Base-by-base conservation (phyloP, 1,140 invertebrate species). In the Samia ricini region DNA sequence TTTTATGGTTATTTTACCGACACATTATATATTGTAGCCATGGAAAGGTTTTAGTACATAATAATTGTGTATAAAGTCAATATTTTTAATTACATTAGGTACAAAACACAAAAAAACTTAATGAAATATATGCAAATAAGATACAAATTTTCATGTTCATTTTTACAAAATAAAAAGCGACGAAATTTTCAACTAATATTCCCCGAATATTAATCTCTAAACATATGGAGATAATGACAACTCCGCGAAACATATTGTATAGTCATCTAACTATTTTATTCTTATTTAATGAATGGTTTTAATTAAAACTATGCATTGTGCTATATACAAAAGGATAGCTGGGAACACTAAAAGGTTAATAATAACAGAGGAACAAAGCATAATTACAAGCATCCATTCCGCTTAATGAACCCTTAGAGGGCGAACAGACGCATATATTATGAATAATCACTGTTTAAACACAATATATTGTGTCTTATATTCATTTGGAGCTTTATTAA, bases 301-400 rank as follows among this genome's bases (percentile, higher is more conserved):
- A 36, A 36, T 36, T 36, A 36, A 36, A 36, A 36, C 10, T 5
- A 12, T 36, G 33, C 56, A 60, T 36, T 52, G 42, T 68, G 58
- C 49, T 51, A 58, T 65, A 61, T 68, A 60, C 56, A 67, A 63
- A 62, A 55, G 61, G 64, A 65, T 52, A 36, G 50, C 50, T 56
- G 62, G 68, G 62, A 63, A 57, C 71, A 77, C 72, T 69, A 80
- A 79, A 74, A 79, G 71, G 68, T 63, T 72, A 77, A 77, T 72
- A 77, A 77, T 75, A 78, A 77, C 75, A 77, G 72, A 73, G 36
- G 74, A 79, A 77, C 79, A 75, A 74, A 77, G 71, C 67, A 72
- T 83, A 87, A 88, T 88, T 84, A 88, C 71, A 61, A 61, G 57
- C 67, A 81, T 76, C 73, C 76, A 74, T 77, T 73, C 71, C 63